Evolutionary conservation across 2,113 vertebrate species (phyloP), one percentile per base, ranked within the genome.

Genomic region (Gambusia affinis): DNA sequence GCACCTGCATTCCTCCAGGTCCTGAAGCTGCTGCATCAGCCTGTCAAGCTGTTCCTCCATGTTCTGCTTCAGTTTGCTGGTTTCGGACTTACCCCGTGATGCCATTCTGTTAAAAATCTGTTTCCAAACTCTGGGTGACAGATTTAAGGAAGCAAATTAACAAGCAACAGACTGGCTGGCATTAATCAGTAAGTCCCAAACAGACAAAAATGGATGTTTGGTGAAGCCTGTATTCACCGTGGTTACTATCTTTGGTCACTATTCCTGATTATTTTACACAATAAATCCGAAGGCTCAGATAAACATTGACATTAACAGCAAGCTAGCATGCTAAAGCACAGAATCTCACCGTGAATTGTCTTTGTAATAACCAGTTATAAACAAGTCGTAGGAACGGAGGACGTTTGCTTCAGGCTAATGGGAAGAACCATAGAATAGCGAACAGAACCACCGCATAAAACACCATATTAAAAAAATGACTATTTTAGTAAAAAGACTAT

Each of bases 1-100:
- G 79, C 92, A 99, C 98, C 98, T 97, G 97, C 98, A 98, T 71
- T 97, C 97, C 75, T 99, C 98, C 81, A 99, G 92, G 77, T 99
- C 98, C 73, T 98, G 97, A 39, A 99, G 95, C 75, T 99, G 98
- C 80, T 99, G 98, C 97, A 99, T 97, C 74, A 99, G 87, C 79
- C 98, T 95, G 81, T 99, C 98, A 75, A 99, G 92, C 76, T 99
- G 98, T 80, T 98, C 98, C 86, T 99, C 98, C 93, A 99, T 94
- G 75, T 99, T 99, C 82, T 98, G 97, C 84, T 95, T 97, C 65
- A 99, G 76, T 86, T 98, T 99, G 73, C 95, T 95, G 22, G 98
- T 99, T 92, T 99, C 98, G 4, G 94, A 96, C 92, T 96, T 96
- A 72, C 97, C 98, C 51, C 97, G 96, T 71, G 98, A 99, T 87